phyloP scores from a whole-genome alignment of 2,888 invertebrate species.

The Blastobasis lacticolella region DNA sequence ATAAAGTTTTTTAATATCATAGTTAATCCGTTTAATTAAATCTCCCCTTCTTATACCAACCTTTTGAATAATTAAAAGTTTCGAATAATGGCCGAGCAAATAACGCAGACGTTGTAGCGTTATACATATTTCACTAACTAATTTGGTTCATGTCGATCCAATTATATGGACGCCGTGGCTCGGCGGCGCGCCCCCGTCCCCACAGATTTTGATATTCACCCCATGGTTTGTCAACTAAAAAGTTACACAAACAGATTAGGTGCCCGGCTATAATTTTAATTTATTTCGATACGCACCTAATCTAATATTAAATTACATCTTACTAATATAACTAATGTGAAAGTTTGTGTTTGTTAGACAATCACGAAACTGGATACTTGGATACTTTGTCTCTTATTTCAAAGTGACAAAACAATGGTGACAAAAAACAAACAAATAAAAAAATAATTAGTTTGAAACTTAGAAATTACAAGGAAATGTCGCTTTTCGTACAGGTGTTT shows the following conservation, averaged over 20 bases:
- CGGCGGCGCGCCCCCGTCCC: constrained; percentile 23
- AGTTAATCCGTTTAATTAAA: not conserved
- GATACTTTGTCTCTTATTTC: no score
- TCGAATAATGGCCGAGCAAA: constrained; percentile 33
- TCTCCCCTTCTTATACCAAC: constrained; percentile 2
- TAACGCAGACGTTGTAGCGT: constrained; percentile 37
- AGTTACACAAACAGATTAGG: constrained; percentile 5
- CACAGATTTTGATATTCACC: constrained; percentile 38
- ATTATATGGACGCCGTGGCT: constrained; percentile 39
- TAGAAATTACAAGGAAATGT: no score
- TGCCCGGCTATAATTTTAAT: not conserved
- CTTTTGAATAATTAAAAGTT: constrained; percentile 39
- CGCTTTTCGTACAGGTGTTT: no score
- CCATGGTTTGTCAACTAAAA: constrained; percentile 21
- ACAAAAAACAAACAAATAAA: no score
- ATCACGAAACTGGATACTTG: no score
- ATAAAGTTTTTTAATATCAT: no score
- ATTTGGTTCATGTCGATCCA: constrained; percentile 51
- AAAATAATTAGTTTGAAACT: no score
- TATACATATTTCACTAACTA: constrained; percentile 60
- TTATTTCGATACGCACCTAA: not conserved
- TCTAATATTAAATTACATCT: not conserved
- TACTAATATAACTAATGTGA: no score
- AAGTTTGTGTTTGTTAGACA: no score
- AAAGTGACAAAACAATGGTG: no score